Percentiles rank a stretch among this genome's conserved stretches.
Conservation (phyloP, 2,797 vertebrate species). For the Melanotaenia maccullochi region DNA sequence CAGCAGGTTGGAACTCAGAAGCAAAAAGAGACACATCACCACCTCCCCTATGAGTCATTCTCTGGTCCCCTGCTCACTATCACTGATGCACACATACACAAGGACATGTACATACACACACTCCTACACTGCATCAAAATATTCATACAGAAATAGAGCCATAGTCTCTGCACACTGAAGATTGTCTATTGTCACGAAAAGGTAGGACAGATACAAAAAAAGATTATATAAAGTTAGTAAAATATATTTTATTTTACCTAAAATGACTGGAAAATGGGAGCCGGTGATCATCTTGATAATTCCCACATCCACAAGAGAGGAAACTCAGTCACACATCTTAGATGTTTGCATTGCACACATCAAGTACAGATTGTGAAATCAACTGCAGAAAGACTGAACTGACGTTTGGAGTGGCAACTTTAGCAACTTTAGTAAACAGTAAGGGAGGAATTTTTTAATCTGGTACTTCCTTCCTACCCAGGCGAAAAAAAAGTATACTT, state of each 20-base stretch:
- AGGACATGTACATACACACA: constrained; percentile 4
- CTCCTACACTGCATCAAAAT: constrained; percentile 32
- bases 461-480: too few species aligned
- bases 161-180: constrained; percentile 41
- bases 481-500: too few species aligned
- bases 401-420: too few species aligned
- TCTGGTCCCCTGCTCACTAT: constrained; percentile 40
- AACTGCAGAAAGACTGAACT: too few species aligned
- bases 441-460: too few species aligned
- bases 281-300: neutral
- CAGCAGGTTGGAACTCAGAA: constrained; percentile 61
- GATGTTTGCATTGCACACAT: too few species aligned
- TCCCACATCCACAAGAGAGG: too few species aligned
- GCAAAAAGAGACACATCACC: constrained; percentile 47
- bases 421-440: too few species aligned
- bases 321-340: too few species aligned
- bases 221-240: constrained; percentile 13
- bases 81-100: constrained; percentile 20
- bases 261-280: neutral
- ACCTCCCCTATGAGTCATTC: constrained; percentile 62
- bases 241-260: neutral
- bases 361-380: neutral
- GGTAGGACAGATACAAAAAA: constrained; percentile 45
- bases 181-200: constrained; percentile 14
- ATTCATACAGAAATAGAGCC: constrained; percentile 43